Percentiles rank a stretch among this genome's conserved stretches.
These are phyloP conservation scores for Matsumyia berberina DNA, from an alignment of 2,888 invertebrate species.

Conservation along the genomic window DNA sequence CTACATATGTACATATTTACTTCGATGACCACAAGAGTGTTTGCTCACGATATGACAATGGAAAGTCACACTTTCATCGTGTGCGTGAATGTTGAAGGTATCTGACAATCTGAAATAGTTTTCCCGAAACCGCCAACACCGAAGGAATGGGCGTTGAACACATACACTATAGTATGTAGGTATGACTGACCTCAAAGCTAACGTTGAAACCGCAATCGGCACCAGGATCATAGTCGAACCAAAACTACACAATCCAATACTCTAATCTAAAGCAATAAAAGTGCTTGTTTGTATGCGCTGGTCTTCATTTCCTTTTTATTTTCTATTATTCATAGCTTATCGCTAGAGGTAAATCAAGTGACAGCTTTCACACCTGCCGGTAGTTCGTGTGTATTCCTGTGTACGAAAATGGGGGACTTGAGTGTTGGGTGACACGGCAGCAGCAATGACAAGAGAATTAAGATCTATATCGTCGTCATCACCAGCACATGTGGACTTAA, in stretches of 20 bases:
- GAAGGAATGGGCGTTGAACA: background rate
- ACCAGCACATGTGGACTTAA: conserved; percentile 25
- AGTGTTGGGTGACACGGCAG: conserved; percentile 9
- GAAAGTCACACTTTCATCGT: conserved; percentile 11
- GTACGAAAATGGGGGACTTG: conserved; percentile 9
- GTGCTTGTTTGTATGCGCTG: conserved; percentile 25
- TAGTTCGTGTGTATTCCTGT: conserved; percentile 25
- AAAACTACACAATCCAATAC: conserved; percentile 9
- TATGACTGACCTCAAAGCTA: conserved; percentile 1
- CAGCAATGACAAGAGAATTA: conserved; percentile 26
- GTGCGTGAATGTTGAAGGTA: background rate
- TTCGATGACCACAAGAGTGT: conserved; percentile 28
- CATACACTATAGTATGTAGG: too few species aligned
- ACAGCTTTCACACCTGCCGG: conserved; percentile 60
- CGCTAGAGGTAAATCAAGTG: conserved; percentile 52
- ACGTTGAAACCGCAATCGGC: conserved; percentile 30
- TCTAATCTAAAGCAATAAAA: conserved; percentile 26
- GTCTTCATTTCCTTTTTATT: conserved; percentile 38
- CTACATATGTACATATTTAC: background rate
- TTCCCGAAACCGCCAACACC: conserved; percentile 5
- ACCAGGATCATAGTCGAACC: conserved; percentile 8
- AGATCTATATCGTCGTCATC: conserved; percentile 44
- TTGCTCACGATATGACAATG: conserved; percentile 15
- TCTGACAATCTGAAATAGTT: conserved; percentile 22
- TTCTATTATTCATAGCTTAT: conserved; percentile 64